phyloP scores from a whole-genome alignment of 2,113 vertebrate species.

The Columba janthina region DNA sequence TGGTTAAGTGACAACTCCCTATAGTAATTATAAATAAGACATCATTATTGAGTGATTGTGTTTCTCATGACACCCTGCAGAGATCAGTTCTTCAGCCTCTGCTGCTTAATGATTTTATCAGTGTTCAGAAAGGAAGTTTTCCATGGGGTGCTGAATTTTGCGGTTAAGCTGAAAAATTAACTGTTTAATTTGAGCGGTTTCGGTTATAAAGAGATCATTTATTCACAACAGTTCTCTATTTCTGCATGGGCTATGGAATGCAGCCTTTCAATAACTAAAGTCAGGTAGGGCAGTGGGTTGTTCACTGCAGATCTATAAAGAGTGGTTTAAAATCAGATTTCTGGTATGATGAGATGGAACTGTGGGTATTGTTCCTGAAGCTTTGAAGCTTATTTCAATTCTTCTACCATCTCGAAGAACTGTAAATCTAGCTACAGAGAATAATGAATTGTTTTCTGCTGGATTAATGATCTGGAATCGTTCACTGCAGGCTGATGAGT shows the following conservation, averaged over 20 bases:
- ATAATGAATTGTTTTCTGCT: background rate
- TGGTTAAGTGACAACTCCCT: constrained; percentile 1
- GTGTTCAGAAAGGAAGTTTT: background rate
- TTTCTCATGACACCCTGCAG: background rate
- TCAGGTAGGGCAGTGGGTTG: background rate
- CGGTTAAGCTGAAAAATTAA: background rate
- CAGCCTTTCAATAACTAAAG: too few species aligned
- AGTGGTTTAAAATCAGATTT: background rate
- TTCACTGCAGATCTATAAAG: background rate
- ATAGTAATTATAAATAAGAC: background rate
- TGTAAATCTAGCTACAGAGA: background rate
- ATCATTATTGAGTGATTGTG: background rate
- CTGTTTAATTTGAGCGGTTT: background rate
- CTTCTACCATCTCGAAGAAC: background rate
- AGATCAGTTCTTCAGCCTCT: background rate
- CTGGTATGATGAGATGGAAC: background rate
- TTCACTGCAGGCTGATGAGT: background rate
- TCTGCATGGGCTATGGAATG: accelerated
- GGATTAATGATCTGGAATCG: background rate
- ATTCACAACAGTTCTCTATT: background rate
- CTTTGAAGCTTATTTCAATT: background rate
- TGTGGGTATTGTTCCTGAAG: background rate
- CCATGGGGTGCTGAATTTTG: background rate
- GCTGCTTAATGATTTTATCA: background rate
- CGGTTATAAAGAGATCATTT: background rate